phyloP scores from a whole-genome alignment of 2,797 vertebrate species.

The Luscinia luscinia region DNA sequence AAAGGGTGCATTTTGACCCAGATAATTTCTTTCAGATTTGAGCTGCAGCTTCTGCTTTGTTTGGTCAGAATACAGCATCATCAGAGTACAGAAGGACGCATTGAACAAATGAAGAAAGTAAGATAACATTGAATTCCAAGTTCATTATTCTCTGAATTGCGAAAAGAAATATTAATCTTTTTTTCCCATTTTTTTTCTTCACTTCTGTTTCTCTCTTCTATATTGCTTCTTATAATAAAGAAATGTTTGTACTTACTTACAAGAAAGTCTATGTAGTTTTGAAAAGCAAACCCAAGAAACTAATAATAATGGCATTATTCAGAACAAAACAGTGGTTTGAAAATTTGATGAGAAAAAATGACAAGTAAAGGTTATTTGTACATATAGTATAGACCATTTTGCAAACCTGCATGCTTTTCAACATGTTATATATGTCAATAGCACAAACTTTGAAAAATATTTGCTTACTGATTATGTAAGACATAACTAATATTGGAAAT shows the following conservation, averaged over 20 bases:
- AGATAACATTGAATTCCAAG: slow-evolving; percentile 40
- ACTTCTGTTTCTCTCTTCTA: not conserved
- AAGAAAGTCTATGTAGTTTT: not conserved
- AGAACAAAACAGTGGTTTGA: not conserved
- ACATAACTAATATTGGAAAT: not conserved
- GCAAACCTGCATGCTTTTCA: not conserved
- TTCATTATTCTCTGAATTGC: slow-evolving; percentile 54
- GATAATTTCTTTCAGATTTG: slow-evolving; percentile 51
- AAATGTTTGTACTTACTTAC: not conserved
- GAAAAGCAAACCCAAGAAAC: not conserved
- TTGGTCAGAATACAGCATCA: slow-evolving; percentile 40
- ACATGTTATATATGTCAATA: not conserved
- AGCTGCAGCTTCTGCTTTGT: slow-evolving; percentile 37
- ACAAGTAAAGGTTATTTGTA: not conserved
- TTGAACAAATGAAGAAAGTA: slow-evolving; percentile 65
- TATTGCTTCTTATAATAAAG: slow-evolving; percentile 14
- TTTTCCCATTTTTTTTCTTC: not conserved
- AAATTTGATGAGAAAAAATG: not conserved
- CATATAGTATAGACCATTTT: not conserved
- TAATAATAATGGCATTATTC: not conserved
- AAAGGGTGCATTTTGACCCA: not conserved
- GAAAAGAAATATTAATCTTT: slow-evolving; percentile 65
- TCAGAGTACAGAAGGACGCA: not conserved
- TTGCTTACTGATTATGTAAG: not conserved
- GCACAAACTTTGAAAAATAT: not conserved